phyloP scores from a whole-genome alignment of 2,797 vertebrate species.

The Lutjanus argentimaculatus region DNA sequence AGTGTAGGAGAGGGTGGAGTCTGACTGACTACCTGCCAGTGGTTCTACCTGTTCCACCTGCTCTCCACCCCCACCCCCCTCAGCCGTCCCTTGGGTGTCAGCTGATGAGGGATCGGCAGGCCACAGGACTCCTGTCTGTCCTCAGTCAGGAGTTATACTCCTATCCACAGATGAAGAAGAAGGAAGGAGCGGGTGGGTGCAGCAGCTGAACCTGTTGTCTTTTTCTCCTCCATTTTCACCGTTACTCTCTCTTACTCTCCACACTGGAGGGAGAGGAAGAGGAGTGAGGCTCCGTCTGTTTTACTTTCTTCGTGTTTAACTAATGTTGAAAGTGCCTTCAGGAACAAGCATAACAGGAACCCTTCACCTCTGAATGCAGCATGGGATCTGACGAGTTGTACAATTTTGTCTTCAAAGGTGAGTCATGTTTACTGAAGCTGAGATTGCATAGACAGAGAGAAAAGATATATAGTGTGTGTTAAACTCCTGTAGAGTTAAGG shows the following conservation, averaged over 20 bases:
- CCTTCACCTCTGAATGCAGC: conserved; percentile 44
- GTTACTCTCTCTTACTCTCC: conserved; percentile 44
- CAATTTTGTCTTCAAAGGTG: conserved; percentile 91
- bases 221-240: conserved; percentile 44
- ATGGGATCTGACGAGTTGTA: conserved; percentile 86
- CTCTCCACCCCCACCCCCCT: conserved; percentile 49
- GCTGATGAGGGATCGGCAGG: conserved; percentile 70
- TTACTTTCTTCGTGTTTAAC: conserved; percentile 3
- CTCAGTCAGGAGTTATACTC: conserved; percentile 36
- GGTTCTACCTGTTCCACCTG: conserved; percentile 88
- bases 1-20: conserved; percentile 65
- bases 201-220: conserved; percentile 57
- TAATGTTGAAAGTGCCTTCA: conserved; percentile 54
- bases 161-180: conserved; percentile 48
- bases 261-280: conserved; percentile 32
- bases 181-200: conserved; percentile 35
- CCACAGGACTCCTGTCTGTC: conserved; percentile 43
- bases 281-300: conserved; percentile 27
- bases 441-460: conserved; percentile 19
- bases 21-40: conserved; percentile 49
- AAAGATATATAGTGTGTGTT: not conserved
- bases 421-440: conserved; percentile 59
- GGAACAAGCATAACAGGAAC: conserved; percentile 16
- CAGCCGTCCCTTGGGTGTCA: conserved; percentile 69
- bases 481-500: not conserved